Evolutionary conservation across 2,113 vertebrate genomes (phyloP).

Genomic region (Pipra filicauda): DNA sequence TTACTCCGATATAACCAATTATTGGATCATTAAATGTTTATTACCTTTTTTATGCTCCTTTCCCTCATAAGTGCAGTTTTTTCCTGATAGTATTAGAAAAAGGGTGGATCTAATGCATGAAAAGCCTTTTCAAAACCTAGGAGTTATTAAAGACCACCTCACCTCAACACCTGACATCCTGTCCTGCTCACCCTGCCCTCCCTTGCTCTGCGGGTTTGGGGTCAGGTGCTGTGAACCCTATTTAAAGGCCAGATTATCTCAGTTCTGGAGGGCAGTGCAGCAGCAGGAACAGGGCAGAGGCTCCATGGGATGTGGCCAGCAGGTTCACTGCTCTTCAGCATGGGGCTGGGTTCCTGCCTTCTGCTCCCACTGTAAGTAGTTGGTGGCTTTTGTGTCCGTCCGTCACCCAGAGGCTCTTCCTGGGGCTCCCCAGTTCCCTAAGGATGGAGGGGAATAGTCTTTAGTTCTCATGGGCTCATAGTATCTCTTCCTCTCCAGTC

Average conservation of each 20-base stretch:
- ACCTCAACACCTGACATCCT: slow-evolving; percentile 9
- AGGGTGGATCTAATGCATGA: slow-evolving; percentile 25
- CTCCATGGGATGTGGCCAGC: fast-evolving
- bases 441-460: neutral
- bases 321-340: fast-evolving
- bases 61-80: slow-evolving; percentile 72
- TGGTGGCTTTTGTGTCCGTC: neutral
- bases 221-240: neutral
- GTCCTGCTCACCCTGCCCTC: neutral
- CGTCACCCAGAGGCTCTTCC: neutral
- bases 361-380: neutral
- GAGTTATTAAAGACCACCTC: slow-evolving; percentile 53
- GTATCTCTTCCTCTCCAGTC: neutral
- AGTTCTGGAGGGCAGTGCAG: neutral
- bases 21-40: slow-evolving; percentile 85
- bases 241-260: neutral
- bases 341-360: neutral
- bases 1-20: slow-evolving; percentile 83
- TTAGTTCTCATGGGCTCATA: neutral
- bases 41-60: slow-evolving; percentile 78
- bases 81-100: slow-evolving; percentile 71
- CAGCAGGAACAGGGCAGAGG: neutral
- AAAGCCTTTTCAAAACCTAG: slow-evolving; percentile 37
- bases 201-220: slow-evolving; percentile 34
- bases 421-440: neutral